phyloP scores from a whole-genome alignment of 2,888 invertebrate genomes.

The Leptopterna dolabrata region DNA sequence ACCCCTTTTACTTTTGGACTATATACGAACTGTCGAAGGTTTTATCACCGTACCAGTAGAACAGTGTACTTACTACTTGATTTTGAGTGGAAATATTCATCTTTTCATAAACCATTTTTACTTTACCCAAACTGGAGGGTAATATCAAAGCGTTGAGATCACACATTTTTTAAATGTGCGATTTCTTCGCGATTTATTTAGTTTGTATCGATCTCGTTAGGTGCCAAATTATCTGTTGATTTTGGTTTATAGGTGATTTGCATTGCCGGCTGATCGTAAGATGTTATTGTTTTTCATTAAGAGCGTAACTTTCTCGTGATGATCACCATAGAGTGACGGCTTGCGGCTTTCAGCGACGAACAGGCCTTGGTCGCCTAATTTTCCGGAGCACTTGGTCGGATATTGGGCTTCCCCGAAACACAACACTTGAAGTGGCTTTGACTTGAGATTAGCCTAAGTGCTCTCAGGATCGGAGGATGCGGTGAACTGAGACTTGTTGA shows the following conservation, averaged over 20 bases:
- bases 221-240: too few relatives aligned
- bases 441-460: constrained; percentile 8
- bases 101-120: too few relatives aligned
- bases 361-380: background rate
- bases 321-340: background rate
- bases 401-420: background rate
- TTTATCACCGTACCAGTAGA: too few relatives aligned
- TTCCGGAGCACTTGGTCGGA: background rate
- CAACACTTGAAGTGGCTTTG: constrained; percentile 7
- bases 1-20: too few relatives aligned
- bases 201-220: too few relatives aligned
- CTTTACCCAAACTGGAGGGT: too few relatives aligned
- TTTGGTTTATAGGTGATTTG: background rate
- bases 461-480: background rate
- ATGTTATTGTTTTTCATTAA: background rate
- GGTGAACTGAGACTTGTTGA: constrained; percentile 9
- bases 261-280: background rate
- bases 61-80: too few relatives aligned
- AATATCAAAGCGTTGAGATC: too few relatives aligned
- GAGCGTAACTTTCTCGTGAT: background rate
- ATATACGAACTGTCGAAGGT: too few relatives aligned
- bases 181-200: too few relatives aligned
- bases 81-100: too few relatives aligned
- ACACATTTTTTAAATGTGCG: too few relatives aligned
- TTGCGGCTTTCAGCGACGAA: background rate